Conservation (phyloP, 2,797 vertebrate genomes). For the Moxostoma hubbsi region DNA sequence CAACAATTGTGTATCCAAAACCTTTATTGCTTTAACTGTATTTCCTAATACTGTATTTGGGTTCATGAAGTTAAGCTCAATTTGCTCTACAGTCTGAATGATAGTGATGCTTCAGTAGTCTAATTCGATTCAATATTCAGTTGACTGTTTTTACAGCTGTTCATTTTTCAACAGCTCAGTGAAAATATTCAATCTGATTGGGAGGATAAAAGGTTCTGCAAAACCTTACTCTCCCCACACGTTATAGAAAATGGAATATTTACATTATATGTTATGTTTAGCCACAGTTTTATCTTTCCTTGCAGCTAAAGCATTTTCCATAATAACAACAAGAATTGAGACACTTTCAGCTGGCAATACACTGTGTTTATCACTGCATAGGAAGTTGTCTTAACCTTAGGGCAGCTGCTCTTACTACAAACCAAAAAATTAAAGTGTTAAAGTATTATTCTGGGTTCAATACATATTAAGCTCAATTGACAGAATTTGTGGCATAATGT, state of each 20-base stretch:
- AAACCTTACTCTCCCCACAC: constrained; percentile 19
- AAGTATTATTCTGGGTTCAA: no score
- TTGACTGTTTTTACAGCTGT: constrained; percentile 58
- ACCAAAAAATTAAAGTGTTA: neutral
- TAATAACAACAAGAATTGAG: constrained; percentile 13
- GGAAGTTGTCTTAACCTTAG: neutral
- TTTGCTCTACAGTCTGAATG: constrained; percentile 42
- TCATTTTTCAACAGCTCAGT: constrained; percentile 52
- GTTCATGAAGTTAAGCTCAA: constrained; percentile 13
- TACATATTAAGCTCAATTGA: no score
- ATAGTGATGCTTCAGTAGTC: constrained; percentile 45
- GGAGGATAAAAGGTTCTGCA: constrained; percentile 35
- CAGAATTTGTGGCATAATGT: no score
- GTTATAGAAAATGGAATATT: constrained; percentile 43
- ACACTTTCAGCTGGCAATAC: constrained; percentile 2
- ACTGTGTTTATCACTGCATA: neutral
- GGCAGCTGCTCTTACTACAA: neutral
- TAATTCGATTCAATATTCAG: constrained; percentile 45
- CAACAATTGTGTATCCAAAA: neutral
- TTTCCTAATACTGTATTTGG: constrained; percentile 1
- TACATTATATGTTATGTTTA: constrained; percentile 33
- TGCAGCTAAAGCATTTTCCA: neutral
- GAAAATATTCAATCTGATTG: constrained; percentile 54
- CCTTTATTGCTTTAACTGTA: neutral
- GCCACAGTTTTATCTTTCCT: constrained; percentile 36